Conservation (phyloP, 2,888 invertebrate species). For the Fabriciana adippe region DNA sequence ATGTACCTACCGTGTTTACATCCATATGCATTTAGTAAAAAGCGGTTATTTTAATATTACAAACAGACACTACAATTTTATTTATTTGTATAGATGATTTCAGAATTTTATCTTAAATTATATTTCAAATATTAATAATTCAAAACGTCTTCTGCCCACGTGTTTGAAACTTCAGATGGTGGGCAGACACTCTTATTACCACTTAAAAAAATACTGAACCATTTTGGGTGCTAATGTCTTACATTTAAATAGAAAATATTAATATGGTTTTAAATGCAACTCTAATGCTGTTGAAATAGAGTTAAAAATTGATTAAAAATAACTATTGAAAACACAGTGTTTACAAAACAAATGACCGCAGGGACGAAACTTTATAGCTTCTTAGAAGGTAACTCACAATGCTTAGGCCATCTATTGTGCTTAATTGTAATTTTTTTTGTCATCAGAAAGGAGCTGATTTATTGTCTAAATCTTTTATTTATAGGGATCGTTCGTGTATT, state of each 20-base stretch:
- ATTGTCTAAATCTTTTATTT: background rate
- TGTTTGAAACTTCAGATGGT: too few species aligned
- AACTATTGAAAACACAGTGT: background rate
- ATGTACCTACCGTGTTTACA: too few species aligned
- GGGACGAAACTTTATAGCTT: slow-evolving; percentile 15
- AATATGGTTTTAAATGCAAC: background rate
- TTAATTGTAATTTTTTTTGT: background rate
- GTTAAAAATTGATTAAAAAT: background rate
- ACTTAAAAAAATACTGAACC: too few species aligned
- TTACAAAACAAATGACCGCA: slow-evolving; percentile 20
- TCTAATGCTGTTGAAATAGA: background rate
- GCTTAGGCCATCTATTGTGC: background rate
- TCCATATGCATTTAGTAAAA: too few species aligned
- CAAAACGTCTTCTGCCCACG: too few species aligned
- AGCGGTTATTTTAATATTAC: too few species aligned
- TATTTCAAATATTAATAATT: too few species aligned
- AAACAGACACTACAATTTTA: too few species aligned
- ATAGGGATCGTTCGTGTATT: background rate
- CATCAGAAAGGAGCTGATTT: slow-evolving; percentile 8
- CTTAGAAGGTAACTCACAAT: slow-evolving; percentile 8
- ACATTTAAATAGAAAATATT: background rate
- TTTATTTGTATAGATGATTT: too few species aligned
- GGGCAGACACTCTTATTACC: too few species aligned
- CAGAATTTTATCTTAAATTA: too few species aligned
- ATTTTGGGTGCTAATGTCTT: slow-evolving; percentile 5